Conservation (phyloP, 1,140 invertebrate species). For the Coelopa frigida region DNA sequence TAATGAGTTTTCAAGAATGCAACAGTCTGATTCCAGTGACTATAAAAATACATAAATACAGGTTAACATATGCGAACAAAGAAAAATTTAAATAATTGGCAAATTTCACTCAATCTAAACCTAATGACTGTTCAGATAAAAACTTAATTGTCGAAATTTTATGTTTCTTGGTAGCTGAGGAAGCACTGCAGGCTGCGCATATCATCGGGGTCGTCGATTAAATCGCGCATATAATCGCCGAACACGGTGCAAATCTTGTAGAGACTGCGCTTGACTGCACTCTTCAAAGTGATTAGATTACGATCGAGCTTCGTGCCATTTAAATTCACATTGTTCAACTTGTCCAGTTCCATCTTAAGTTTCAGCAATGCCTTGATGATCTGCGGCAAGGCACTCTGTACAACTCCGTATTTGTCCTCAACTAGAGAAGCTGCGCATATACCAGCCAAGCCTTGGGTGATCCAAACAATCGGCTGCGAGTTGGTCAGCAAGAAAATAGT, state of each 20-base stretch:
- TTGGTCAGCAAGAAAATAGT: constrained; percentile 56
- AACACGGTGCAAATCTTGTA: constrained; percentile 65
- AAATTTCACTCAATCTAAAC: too few species aligned
- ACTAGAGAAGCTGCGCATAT: constrained; percentile 58
- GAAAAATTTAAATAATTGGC: too few species aligned
- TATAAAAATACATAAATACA: too few species aligned
- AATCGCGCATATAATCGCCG: constrained; percentile 58
- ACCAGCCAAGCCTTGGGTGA: constrained; percentile 59
- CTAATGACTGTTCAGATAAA: too few species aligned
- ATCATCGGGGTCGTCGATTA: constrained; percentile 51
- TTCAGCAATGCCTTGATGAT: constrained; percentile 60
- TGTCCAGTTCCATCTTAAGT: constrained; percentile 63
- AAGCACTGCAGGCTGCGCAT: constrained; percentile 47
- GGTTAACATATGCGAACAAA: too few species aligned
- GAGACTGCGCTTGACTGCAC: constrained; percentile 62
- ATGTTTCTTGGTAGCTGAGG: constrained; percentile 46
- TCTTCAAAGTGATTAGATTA: constrained; percentile 53
- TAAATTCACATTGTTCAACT: constrained; percentile 57
- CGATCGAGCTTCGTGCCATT: constrained; percentile 53
- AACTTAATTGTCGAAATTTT: background rate
- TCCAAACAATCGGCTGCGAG: constrained; percentile 63
- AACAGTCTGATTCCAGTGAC: too few species aligned
- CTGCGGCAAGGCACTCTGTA: constrained; percentile 64
- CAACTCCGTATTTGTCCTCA: constrained; percentile 73
- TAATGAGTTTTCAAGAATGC: too few species aligned